Conservation (phyloP, 2,113 vertebrate genomes). For the Noctilio leporinus region DNA sequence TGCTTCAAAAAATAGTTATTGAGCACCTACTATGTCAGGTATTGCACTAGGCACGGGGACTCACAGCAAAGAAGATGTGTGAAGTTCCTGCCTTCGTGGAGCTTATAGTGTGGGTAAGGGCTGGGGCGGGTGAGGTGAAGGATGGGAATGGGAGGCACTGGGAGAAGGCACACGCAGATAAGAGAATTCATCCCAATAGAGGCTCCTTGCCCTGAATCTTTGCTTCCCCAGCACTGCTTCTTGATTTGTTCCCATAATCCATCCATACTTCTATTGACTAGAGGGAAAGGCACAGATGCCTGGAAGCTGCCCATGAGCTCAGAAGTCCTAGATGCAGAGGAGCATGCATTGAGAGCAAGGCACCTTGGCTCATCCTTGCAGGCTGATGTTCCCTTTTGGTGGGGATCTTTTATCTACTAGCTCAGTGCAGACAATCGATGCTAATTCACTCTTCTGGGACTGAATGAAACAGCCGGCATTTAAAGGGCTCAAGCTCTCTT, state of each 20-base stretch:
- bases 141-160: neutral
- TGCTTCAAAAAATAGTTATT: neutral
- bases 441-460: neutral
- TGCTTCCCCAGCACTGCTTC: neutral
- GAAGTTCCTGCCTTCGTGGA: neutral
- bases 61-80: neutral
- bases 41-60: neutral
- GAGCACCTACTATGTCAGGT: neutral
- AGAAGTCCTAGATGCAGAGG: neutral
- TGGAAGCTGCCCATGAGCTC: neutral
- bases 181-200: neutral
- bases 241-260: neutral
- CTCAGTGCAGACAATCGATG: neutral
- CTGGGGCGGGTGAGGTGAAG: neutral
- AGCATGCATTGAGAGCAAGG: neutral
- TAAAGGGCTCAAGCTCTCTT: slow-evolving; percentile 29
- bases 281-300: neutral
- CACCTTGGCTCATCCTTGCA: neutral
- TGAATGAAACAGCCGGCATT: neutral
- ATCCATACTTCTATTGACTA: neutral
- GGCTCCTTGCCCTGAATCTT: neutral
- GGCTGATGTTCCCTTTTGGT: neutral
- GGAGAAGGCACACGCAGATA: neutral
- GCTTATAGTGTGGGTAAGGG: neutral
- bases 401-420: neutral